Evolutionary conservation across 2,888 invertebrate species (phyloP).

Genomic region (Scaptomyza caliginosa): DNA sequence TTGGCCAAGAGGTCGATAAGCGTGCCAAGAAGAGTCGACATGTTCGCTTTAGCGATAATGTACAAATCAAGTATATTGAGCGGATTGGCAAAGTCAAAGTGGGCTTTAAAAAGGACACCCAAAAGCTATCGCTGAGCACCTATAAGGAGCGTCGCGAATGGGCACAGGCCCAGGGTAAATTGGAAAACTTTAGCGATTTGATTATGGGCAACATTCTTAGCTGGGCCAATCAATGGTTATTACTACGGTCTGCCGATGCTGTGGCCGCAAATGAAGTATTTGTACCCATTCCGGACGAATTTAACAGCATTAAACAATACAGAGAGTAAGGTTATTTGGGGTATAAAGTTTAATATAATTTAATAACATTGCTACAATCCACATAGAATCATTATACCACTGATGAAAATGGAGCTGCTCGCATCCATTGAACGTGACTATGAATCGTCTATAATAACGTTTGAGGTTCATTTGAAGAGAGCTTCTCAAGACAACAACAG

Average conservation of each 20-base stretch:
- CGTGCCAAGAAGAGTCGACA: constrained; percentile 49
- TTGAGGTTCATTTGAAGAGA: constrained; percentile 55
- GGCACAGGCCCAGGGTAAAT: constrained; percentile 40
- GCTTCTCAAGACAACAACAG: constrained; percentile 37
- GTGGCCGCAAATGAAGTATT: constrained; percentile 85
- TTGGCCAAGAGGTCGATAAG: constrained; percentile 28
- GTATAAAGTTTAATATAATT: background rate
- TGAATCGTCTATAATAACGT: constrained; percentile 28
- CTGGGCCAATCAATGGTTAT: constrained; percentile 89
- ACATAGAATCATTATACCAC: constrained; percentile 75
- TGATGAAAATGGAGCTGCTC: constrained; percentile 81
- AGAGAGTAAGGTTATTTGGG: constrained; percentile 83
- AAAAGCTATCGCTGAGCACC: constrained; percentile 44
- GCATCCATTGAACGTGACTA: constrained; percentile 74
- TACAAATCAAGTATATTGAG: constrained; percentile 71
- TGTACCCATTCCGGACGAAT: constrained; percentile 86
- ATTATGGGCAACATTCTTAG: constrained; percentile 86
- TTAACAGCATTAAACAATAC: constrained; percentile 86
- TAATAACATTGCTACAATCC: background rate
- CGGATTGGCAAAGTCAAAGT: constrained; percentile 58
- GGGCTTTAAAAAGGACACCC: constrained; percentile 36
- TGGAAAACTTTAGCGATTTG: constrained; percentile 81
- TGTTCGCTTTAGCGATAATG: constrained; percentile 73
- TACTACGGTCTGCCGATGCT: constrained; percentile 85
- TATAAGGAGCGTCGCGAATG: constrained; percentile 68